A percentile compares a stretch with the other conserved stretches of the same genome.
These are phyloP conservation scores for Chamaea fasciata DNA, from an alignment of 2,113 vertebrate species.

Conservation along the genomic window DNA sequence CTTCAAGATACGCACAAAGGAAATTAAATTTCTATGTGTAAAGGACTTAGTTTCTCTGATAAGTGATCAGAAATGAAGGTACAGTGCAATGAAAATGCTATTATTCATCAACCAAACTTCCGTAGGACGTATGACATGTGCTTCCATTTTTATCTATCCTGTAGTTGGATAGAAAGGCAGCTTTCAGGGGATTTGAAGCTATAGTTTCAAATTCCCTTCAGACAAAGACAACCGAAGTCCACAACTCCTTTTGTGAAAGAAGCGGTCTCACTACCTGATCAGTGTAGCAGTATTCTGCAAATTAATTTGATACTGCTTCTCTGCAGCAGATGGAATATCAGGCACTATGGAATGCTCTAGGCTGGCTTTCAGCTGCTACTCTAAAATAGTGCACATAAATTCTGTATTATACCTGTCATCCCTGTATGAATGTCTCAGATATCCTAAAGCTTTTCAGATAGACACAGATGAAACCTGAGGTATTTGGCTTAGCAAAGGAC, in stretches of 20 bases:
- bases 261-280: accelerated
- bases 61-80: background rate
- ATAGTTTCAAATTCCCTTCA: background rate
- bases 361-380: background rate
- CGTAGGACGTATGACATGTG: background rate
- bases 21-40: background rate
- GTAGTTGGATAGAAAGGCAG: background rate
- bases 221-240: accelerated
- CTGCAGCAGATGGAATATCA: background rate
- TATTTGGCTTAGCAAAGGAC: background rate
- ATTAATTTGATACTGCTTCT: background rate
- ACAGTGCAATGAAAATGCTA: background rate
- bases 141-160: background rate
- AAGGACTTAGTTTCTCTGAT: background rate
- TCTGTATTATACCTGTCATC: background rate
- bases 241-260: background rate
- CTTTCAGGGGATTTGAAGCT: background rate
- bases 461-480: background rate
- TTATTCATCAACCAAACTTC: background rate
- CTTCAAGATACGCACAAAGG: background rate
- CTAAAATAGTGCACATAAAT: background rate
- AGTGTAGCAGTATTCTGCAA: background rate
- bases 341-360: background rate
- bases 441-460: background rate
- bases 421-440: background rate